phyloP scores from a whole-genome alignment of 2,797 vertebrate species.

The Darevskia nairensis region DNA sequence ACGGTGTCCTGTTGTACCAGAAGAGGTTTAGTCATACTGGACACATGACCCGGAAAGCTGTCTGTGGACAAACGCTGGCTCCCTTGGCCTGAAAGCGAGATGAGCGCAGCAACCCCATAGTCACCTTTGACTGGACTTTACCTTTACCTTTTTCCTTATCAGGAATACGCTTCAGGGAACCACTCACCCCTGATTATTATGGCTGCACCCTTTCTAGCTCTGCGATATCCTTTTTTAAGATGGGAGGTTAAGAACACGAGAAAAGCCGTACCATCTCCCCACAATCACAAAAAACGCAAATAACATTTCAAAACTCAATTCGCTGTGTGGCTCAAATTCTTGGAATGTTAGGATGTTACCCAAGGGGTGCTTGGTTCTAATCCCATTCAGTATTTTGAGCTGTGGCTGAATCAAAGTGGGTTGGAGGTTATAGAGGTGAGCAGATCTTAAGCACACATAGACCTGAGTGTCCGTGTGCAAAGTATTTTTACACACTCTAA shows the following conservation, averaged over 20 bases:
- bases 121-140: no score
- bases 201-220: background rate
- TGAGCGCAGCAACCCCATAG: no score
- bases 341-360: background rate
- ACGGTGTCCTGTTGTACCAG: no score
- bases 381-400: background rate
- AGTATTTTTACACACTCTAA: no score
- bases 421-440: background rate
- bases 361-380: background rate
- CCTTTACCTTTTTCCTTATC: background rate
- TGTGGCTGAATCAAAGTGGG: background rate
- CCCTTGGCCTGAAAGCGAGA: no score
- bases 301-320: background rate
- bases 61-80: no score
- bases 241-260: background rate
- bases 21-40: no score
- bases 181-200: background rate
- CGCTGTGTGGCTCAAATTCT: background rate
- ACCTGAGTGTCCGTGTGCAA: background rate
- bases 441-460: no score
- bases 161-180: background rate
- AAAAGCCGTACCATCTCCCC: background rate
- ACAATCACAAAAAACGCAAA: background rate
- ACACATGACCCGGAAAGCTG: no score
- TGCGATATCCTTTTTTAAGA: background rate